These are phyloP conservation scores for Hypomecis atomaria DNA, from an alignment of 2,888 invertebrate genomes.

Conservation along the genomic window DNA sequence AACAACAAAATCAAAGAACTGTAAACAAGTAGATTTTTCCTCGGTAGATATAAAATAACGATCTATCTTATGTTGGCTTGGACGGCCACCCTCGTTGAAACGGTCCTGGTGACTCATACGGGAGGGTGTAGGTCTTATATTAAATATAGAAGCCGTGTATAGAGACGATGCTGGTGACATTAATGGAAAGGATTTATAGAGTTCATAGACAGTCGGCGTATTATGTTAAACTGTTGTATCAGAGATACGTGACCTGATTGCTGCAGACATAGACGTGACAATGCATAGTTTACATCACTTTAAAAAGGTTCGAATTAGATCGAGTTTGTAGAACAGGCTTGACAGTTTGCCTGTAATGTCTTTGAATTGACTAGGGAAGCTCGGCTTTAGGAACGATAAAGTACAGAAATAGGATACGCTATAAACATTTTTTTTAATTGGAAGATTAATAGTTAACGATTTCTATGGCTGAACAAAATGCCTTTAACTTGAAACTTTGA, in stretches of 20 bases:
- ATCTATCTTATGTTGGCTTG: conserved; percentile 51
- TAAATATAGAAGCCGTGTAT: conserved; percentile 36
- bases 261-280: background rate
- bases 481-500: too few species aligned
- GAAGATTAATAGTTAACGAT: too few species aligned
- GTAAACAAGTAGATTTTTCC: conserved; percentile 29
- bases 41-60: conserved; percentile 50
- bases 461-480: too few species aligned
- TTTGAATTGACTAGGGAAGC: too few species aligned
- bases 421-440: too few species aligned
- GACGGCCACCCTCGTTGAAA: conserved; percentile 51
- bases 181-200: conserved; percentile 24
- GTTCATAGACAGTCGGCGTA: conserved; percentile 8
- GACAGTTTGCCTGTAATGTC: too few species aligned
- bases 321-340: background rate
- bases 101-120: conserved; percentile 47
- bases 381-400: too few species aligned
- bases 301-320: background rate
- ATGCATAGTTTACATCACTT: background rate
- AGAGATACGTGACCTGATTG: background rate
- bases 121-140: conserved; percentile 48
- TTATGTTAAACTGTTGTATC: conserved; percentile 4
- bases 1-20: conserved; percentile 34
- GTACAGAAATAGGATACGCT: too few species aligned
- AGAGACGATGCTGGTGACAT: conserved; percentile 24